phyloP scores from a whole-genome alignment of 2,113 vertebrate species.

The Aythya baeri region DNA sequence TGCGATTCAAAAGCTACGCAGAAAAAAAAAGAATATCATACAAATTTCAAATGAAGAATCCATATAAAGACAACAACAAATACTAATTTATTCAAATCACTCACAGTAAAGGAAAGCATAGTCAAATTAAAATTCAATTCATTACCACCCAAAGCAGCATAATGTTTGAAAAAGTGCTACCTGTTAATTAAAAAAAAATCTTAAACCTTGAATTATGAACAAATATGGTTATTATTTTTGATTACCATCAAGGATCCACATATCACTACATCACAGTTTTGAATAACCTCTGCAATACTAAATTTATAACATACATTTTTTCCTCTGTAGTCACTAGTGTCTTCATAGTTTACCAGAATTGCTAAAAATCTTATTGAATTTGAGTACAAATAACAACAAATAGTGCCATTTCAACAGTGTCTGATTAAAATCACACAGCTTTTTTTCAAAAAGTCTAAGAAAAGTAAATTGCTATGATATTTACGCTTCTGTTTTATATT shows the following conservation, averaged over 20 bases:
- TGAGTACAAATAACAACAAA: not conserved
- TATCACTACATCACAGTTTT: not conserved
- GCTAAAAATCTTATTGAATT: not conserved
- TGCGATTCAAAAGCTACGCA: conserved; percentile 89
- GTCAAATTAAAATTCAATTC: not conserved
- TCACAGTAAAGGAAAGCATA: not conserved
- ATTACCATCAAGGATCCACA: not conserved
- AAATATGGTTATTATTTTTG: not conserved
- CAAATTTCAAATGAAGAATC: not conserved
- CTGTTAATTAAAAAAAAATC: not conserved
- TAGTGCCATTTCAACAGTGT: not conserved
- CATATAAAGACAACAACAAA: not conserved
- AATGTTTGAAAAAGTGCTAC: not conserved
- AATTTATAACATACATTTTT: not conserved
- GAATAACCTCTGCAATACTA: not conserved
- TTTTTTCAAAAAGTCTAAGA: not conserved
- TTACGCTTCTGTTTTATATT: not conserved
- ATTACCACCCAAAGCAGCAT: not conserved
- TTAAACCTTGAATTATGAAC: not conserved
- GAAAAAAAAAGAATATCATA: not conserved
- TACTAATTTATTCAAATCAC: not conserved
- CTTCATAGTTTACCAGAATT: not conserved
- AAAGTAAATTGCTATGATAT: not conserved
- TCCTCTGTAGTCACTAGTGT: not conserved
- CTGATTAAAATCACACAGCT: not conserved